A percentile compares a stretch with the other conserved stretches of the same genome.
Conservation (phyloP, 2,888 invertebrate species). For the Colletes collaris region DNA sequence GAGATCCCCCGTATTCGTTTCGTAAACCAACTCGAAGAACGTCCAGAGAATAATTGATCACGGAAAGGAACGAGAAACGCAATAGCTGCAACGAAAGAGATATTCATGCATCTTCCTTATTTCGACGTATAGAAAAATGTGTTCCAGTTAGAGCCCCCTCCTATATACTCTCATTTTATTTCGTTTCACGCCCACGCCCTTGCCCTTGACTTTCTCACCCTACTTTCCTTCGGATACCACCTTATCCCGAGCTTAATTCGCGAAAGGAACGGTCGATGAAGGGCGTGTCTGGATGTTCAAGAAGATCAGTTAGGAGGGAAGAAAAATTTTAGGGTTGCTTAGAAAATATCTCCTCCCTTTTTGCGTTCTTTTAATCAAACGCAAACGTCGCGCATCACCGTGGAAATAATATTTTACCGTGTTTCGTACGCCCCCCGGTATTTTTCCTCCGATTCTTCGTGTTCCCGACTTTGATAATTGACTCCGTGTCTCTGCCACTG, state of each 20-base stretch:
- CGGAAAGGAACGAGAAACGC: not conserved
- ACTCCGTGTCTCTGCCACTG: too few species aligned
- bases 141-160: slow-evolving; percentile 46
- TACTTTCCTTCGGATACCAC: slow-evolving; percentile 54
- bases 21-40: not conserved
- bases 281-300: slow-evolving; percentile 65
- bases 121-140: slow-evolving; percentile 30
- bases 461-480: too few species aligned
- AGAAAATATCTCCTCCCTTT: slow-evolving; percentile 11
- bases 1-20: not conserved
- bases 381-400: slow-evolving; percentile 11
- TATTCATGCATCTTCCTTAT: slow-evolving; percentile 24
- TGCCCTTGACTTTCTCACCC: slow-evolving; percentile 70
- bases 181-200: slow-evolving; percentile 59
- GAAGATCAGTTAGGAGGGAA: slow-evolving; percentile 43
- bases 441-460: not conserved
- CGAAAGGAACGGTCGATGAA: slow-evolving; percentile 67
- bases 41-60: not conserved
- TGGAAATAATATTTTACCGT: slow-evolving; percentile 14
- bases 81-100: slow-evolving; percentile 30
- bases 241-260: slow-evolving; percentile 68
- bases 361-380: slow-evolving; percentile 41
- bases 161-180: slow-evolving; percentile 41
- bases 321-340: slow-evolving; percentile 31
- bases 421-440: too few species aligned